phyloP scores from a whole-genome alignment of 2,113 vertebrate genomes.

The Falco punctatus region DNA sequence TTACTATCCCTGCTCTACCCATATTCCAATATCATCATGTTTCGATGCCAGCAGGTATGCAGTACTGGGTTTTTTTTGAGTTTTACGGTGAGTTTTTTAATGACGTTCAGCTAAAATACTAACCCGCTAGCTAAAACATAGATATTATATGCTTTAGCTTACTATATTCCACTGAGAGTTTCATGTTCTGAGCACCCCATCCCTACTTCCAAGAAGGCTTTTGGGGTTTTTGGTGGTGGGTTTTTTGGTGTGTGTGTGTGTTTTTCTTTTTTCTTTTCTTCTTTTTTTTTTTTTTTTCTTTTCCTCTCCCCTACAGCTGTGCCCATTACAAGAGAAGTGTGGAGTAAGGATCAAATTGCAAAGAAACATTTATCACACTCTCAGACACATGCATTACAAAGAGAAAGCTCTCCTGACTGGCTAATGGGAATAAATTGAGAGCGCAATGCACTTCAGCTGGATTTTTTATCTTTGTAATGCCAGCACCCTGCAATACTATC shows the following conservation, averaged over 20 bases:
- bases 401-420: background rate
- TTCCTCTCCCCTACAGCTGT: background rate
- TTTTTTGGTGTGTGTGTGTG: no score
- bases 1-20: background rate
- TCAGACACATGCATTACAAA: background rate
- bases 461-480: background rate
- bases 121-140: background rate
- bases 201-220: background rate
- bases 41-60: background rate
- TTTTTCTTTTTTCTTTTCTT: no score
- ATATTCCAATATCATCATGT: background rate
- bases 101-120: background rate
- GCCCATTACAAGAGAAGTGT: background rate
- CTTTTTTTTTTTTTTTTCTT: no score
- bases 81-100: background rate
- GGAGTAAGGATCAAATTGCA: background rate
- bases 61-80: accelerated
- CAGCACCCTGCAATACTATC: background rate
- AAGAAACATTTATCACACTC: background rate
- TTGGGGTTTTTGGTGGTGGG: background rate
- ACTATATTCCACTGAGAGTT: background rate
- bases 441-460: accelerated
- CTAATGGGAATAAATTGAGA: background rate
- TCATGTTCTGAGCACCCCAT: background rate
- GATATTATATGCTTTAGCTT: background rate